phyloP scores from a whole-genome alignment of 2,888 invertebrate genomes.

The Amiota minor region DNA sequence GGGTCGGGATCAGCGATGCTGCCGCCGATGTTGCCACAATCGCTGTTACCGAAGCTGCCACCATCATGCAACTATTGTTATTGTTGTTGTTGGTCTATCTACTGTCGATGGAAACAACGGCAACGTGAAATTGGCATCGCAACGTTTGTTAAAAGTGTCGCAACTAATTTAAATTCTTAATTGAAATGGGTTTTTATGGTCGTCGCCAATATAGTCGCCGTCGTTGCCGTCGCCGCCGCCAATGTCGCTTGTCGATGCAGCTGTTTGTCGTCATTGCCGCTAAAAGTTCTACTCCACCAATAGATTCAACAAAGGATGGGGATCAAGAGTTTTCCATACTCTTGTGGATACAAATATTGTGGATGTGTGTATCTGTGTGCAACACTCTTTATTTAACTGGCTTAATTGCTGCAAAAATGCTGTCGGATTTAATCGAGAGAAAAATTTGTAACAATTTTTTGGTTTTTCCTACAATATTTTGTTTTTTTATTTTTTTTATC shows the following conservation, averaged over 20 bases:
- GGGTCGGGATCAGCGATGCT: no score
- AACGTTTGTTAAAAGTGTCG: conserved; percentile 55
- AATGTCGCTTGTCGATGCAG: conserved; percentile 12
- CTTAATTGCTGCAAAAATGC: conserved; percentile 58
- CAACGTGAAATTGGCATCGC: conserved; percentile 26
- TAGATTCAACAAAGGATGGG: neutral
- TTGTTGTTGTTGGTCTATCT: conserved; percentile 10
- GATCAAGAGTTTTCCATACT: neutral
- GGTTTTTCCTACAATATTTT: conserved; percentile 44
- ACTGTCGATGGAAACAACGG: conserved; percentile 11
- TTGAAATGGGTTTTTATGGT: conserved; percentile 68
- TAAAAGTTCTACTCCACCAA: neutral
- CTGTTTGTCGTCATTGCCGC: conserved; percentile 37
- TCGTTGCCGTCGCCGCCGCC: conserved; percentile 37
- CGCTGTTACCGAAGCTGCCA: neutral
- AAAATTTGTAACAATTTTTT: conserved; percentile 45
- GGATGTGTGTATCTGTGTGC: conserved; percentile 50
- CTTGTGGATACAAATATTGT: conserved; percentile 49
- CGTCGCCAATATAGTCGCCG: conserved; percentile 39
- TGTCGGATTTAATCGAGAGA: conserved; percentile 56
- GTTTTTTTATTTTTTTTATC: conserved; percentile 47
- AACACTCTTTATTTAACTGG: conserved; percentile 63
- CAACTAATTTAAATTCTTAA: conserved; percentile 70
- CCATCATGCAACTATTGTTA: conserved; percentile 46
- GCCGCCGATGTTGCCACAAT: neutral